These are phyloP conservation scores for Thomomys bottae DNA, from an alignment of 2,113 vertebrate species.

Conservation along the genomic window DNA sequence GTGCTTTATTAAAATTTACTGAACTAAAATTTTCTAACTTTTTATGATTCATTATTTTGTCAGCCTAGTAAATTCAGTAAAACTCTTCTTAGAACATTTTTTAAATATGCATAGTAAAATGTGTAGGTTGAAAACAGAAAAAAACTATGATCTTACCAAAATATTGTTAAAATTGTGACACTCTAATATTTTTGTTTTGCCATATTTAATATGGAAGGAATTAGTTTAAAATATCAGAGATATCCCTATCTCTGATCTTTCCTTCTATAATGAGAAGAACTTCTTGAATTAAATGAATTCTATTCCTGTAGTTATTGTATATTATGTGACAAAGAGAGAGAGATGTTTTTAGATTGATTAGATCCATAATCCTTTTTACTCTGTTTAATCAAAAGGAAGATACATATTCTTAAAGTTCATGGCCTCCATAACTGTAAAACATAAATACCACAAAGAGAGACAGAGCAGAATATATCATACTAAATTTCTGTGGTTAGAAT, in stretches of 20 bases:
- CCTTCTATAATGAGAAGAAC: background rate
- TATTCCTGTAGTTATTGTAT: background rate
- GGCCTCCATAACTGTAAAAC: no score
- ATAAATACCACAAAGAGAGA: no score
- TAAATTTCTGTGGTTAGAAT: no score
- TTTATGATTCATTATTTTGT: slow-evolving; percentile 14
- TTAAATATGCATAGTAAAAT: slow-evolving; percentile 2
- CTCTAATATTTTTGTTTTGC: background rate
- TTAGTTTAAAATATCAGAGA: background rate
- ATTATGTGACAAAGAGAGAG: no score
- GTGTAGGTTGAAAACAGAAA: background rate
- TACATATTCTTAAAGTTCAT: no score
- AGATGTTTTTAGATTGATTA: background rate
- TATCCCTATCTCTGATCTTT: background rate
- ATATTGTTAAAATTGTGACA: background rate
- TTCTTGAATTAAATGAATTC: background rate
- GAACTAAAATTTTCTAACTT: background rate
- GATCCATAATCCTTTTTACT: background rate
- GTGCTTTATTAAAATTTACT: no score
- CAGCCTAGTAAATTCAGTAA: background rate
- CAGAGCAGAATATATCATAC: no score
- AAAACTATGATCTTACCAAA: background rate
- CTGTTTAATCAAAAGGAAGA: background rate
- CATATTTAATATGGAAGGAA: background rate
- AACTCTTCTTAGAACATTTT: background rate